phyloP scores from a whole-genome alignment of 2,888 invertebrate genomes.

The Argyra leucocephala region DNA sequence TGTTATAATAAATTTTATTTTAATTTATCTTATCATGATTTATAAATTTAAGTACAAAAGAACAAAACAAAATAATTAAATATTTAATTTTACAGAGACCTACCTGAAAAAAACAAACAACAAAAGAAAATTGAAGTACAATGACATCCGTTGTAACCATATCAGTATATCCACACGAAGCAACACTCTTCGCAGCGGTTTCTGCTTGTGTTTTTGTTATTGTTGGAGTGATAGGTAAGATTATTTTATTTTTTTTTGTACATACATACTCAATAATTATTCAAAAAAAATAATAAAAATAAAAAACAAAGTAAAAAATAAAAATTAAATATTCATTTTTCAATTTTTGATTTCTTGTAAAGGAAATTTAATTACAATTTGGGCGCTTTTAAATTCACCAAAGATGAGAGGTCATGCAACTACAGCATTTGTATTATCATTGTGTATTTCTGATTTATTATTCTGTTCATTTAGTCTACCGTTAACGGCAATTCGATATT shows the following conservation, averaged over 20 bases:
- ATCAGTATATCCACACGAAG: conserved; percentile 56
- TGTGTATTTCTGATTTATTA: conserved; percentile 75
- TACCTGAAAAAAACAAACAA: too few relatives aligned
- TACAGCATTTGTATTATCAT: conserved; percentile 76
- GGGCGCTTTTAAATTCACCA: conserved; percentile 67
- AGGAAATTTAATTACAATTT: conserved; percentile 75
- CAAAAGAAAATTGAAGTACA: too few relatives aligned
- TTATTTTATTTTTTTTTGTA: conserved; percentile 7
- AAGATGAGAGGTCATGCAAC: conserved; percentile 75
- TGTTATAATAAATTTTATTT: too few relatives aligned
- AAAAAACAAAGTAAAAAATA: too few relatives aligned
- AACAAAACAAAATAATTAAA: too few relatives aligned
- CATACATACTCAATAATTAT: too few relatives aligned
- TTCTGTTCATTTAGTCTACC: conserved; percentile 79
- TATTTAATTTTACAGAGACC: too few relatives aligned
- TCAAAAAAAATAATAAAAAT: too few relatives aligned
- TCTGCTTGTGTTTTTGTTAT: conserved; percentile 72
- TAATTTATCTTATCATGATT: too few relatives aligned
- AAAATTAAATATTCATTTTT: neutral
- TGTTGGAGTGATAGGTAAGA: conserved; percentile 69
- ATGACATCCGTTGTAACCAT: too few relatives aligned
- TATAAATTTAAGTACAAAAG: too few relatives aligned
- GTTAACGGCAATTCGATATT: conserved; percentile 71
- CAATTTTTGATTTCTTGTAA: conserved; percentile 11
- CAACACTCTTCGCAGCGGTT: conserved; percentile 66